Conservation (phyloP, 2,113 vertebrate species). For the Lampris incognitus region DNA sequence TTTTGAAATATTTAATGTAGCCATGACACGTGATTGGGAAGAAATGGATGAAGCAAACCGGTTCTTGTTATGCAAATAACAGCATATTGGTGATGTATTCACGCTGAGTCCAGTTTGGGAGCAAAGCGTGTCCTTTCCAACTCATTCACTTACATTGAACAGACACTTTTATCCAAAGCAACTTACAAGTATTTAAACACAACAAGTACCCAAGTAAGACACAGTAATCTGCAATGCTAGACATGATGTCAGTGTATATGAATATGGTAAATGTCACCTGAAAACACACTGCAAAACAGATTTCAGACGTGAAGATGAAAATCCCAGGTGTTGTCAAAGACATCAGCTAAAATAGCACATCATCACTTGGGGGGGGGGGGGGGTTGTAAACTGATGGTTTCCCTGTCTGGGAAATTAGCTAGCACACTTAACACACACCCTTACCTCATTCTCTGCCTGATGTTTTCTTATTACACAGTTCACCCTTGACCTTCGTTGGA, state of each 20-base stretch:
- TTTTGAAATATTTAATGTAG: background rate
- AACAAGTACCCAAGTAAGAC: background rate
- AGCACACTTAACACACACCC: conserved; percentile 40
- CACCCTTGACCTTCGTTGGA: conserved; percentile 3
- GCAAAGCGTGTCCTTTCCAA: background rate
- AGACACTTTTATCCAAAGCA: too few species aligned
- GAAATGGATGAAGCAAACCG: background rate
- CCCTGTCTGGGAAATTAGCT: background rate
- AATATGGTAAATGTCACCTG: too few species aligned
- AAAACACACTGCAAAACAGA: background rate
- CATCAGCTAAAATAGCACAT: background rate
- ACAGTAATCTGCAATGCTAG: background rate
- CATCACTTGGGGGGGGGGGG: background rate
- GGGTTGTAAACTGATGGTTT: background rate
- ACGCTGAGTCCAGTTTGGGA: background rate
- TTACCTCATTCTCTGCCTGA: conserved; percentile 43
- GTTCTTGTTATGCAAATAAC: background rate
- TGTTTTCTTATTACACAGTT: conserved; percentile 27
- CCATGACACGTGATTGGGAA: background rate
- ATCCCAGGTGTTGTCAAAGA: background rate
- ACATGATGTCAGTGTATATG: background rate
- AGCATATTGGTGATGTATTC: conserved; percentile 10
- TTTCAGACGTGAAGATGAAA: background rate
- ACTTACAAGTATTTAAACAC: too few species aligned
- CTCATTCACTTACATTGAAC: too few species aligned